Base-by-base conservation (phyloP, 2,797 vertebrate species). In the Adelosebastes latens region DNA sequence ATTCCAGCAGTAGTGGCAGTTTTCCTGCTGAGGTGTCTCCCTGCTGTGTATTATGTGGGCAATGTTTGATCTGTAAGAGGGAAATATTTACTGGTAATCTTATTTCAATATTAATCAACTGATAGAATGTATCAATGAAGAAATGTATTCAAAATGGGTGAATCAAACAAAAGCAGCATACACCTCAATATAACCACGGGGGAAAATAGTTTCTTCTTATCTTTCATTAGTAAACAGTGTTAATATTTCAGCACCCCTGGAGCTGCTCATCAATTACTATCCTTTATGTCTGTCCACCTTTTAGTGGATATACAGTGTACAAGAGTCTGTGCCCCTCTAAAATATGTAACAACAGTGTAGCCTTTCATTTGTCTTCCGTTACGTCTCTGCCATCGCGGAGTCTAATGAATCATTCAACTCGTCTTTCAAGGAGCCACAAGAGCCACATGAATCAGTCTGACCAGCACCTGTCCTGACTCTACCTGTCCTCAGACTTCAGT, bases 391-490 rank as follows among this genome's bases (percentile, higher is more conserved):
- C 67, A 53, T 62, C 75, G 52, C 36, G 36, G 59, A 60, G 6
- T 31, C 63, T 79, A 32, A 87, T 88, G 66, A 87, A 84, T 84
- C 72, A 66, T 69, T 62, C 78, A 87, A 59, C 55, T 85, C 8
- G 2, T 68, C 70, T 82, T 80, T 87, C 75, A 81, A 59, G 46
- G 16, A 70, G 58, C 16, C 32, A 63, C 27, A 46, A 75, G 59
- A 27, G n/a, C 63, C 24, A 20, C 53, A 5, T 22, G 8, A 63
- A 34, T 79, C 70, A n/a, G 34, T 39, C 72, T 61, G 53, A 70
- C n/a, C 65, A 60, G 18, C 36, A 63, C 64, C 27, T 29, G 25
- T 18, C 67, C 13, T 22, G n/a, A 42, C 36, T 39, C 36, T 39
- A 39, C 13, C 36, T 39, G 36, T 39, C 36, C 36, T 59, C 9